These are phyloP conservation scores for Phylloscopus whistleri DNA, from an alignment of 2,113 vertebrate species.

Conservation along the genomic window DNA sequence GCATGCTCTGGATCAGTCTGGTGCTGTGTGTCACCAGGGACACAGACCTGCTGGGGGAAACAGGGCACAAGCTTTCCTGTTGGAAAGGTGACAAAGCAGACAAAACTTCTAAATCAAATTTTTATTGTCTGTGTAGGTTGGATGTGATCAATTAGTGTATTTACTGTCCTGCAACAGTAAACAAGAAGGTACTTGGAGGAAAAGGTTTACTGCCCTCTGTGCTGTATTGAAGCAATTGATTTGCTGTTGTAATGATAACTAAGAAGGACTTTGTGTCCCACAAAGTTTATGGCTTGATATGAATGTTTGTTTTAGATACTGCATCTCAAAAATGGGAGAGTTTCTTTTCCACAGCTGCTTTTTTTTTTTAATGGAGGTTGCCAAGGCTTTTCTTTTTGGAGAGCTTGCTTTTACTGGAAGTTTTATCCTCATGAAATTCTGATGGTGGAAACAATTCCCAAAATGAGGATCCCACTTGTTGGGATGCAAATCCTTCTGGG, in stretches of 20 bases:
- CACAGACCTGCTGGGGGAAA: too few relatives aligned
- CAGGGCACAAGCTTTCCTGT: background rate
- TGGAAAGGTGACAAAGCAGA: background rate
- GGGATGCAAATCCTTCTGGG: background rate
- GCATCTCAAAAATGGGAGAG: background rate
- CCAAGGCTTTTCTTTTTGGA: background rate
- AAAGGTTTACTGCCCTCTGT: background rate
- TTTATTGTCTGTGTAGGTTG: background rate
- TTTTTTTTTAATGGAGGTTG: background rate
- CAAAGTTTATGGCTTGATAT: background rate
- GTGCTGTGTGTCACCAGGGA: fast-evolving
- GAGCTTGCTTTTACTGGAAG: background rate
- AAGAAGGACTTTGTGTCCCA: background rate
- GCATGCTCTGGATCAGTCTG: fast-evolving
- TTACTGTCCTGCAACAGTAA: background rate
- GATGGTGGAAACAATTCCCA: background rate
- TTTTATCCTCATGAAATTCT: background rate
- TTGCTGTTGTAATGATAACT: background rate
- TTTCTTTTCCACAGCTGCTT: background rate
- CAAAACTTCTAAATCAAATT: background rate
- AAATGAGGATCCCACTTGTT: fast-evolving
- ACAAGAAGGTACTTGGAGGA: background rate
- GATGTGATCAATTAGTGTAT: background rate
- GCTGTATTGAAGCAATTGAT: background rate
- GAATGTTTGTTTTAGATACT: background rate